Conservation (phyloP, 2,888 invertebrate species). For the Protodeltote pygarga region DNA sequence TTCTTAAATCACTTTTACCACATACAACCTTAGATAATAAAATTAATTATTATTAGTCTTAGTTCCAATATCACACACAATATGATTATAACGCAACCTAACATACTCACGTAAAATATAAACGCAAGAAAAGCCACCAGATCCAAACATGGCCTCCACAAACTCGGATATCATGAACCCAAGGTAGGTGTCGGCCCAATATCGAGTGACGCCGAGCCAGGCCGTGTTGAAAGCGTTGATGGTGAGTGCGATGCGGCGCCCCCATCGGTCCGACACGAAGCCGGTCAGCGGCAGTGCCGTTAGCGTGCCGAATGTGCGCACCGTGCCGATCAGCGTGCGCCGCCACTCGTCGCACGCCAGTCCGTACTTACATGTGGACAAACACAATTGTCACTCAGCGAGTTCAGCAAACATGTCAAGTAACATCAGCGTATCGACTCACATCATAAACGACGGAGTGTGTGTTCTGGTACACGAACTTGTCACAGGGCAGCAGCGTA, state of each 20-base stretch:
- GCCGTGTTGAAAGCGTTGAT: constrained; percentile 87
- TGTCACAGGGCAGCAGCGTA: constrained; percentile 54
- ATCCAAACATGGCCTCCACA: constrained; percentile 89
- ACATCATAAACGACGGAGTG: constrained; percentile 74
- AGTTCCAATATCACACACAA: no score
- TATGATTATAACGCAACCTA: no score
- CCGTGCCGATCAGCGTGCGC: constrained; percentile 89
- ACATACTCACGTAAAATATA: constrained; percentile 90
- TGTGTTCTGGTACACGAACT: constrained; percentile 65
- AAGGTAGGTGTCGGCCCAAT: constrained; percentile 87
- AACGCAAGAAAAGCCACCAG: constrained; percentile 89
- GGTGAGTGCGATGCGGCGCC: constrained; percentile 87
- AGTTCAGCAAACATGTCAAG: constrained; percentile 40
- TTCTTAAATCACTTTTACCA: no score
- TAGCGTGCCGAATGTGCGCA: constrained; percentile 89
- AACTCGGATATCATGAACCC: constrained; percentile 90
- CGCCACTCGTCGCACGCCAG: constrained; percentile 90
- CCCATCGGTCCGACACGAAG: constrained; percentile 90
- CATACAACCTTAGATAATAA: no score
- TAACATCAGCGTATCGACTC: constrained; percentile 50
- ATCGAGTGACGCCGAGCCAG: constrained; percentile 88
- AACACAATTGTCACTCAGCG: neutral
- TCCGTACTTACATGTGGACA: constrained; percentile 75
- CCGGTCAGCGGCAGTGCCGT: constrained; percentile 90
- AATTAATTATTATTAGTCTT: no score